Conservation (phyloP, 1,140 invertebrate species). For the honey bee (Apis mellifera) region DNA sequence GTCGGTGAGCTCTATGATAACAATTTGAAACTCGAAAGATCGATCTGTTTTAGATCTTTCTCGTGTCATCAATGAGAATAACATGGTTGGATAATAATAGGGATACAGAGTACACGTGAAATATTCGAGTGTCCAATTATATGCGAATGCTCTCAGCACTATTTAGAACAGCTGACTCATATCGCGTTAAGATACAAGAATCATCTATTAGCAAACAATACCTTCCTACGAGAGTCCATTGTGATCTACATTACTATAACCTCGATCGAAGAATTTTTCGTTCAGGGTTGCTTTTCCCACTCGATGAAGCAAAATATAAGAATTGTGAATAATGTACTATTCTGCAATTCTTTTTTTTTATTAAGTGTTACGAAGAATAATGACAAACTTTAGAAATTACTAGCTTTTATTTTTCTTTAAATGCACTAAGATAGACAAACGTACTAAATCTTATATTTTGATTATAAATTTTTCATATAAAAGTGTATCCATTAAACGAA, state of each 20-base stretch:
- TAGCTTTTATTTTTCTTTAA: too few species aligned
- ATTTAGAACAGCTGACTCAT: background rate
- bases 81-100: background rate
- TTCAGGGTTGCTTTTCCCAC: too few species aligned
- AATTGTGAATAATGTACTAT: background rate
- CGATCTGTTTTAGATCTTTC: background rate
- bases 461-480: too few species aligned
- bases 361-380: too few species aligned
- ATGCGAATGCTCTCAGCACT: background rate
- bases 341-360: too few species aligned
- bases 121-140: background rate
- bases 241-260: background rate
- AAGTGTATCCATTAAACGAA: too few species aligned
- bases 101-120: background rate
- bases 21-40: background rate
- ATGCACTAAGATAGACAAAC: too few species aligned
- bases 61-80: conserved; percentile 18
- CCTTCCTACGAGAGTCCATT: background rate
- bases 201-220: background rate
- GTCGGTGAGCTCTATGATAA: too few species aligned
- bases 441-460: too few species aligned
- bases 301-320: background rate
- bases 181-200: background rate
- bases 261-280: background rate
- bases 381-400: too few species aligned